A percentile compares a stretch with the other conserved stretches of the same genome.
Conservation (phyloP, 2,888 invertebrate genomes). For the Drosophila koepferae region DNA sequence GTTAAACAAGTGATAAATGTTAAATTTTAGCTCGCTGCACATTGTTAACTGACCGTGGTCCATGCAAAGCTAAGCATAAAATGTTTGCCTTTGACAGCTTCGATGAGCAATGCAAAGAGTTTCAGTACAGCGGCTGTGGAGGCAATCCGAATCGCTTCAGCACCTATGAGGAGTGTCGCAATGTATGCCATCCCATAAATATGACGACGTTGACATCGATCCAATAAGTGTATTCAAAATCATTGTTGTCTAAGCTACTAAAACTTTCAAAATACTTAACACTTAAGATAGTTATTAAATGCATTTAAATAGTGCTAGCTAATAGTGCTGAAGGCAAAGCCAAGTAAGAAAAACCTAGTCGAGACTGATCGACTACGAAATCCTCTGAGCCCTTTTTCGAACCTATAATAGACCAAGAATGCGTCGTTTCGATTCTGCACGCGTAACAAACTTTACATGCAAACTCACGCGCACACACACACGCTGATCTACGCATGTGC, state of each 20-base stretch:
- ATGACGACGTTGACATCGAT: not conserved
- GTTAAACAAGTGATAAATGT: not conserved
- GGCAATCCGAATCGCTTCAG: slow-evolving; percentile 58
- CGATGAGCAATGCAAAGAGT: not conserved
- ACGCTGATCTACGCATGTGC: no score
- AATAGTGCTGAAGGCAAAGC: no score
- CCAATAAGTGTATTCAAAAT: not conserved
- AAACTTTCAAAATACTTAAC: no score
- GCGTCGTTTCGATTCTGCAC: no score
- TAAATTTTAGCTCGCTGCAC: slow-evolving; percentile 27
- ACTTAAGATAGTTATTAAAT: no score
- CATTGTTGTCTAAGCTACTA: not conserved
- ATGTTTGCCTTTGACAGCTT: not conserved
- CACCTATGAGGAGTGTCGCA: slow-evolving; percentile 16
- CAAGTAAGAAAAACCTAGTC: no score
- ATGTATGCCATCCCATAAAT: slow-evolving; percentile 6
- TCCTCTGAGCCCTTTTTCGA: no score
- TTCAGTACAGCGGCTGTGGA: slow-evolving; percentile 36
- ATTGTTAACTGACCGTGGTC: slow-evolving; percentile 34
- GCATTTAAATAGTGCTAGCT: no score
- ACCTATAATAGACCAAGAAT: no score
- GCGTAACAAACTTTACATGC: no score
- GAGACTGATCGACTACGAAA: no score
- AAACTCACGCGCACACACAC: no score
- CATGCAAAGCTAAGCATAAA: not conserved